A percentile compares a stretch with the other conserved stretches of the same genome.
Conservation (phyloP, 2,888 invertebrate species). For the Eristalis pertinax region DNA sequence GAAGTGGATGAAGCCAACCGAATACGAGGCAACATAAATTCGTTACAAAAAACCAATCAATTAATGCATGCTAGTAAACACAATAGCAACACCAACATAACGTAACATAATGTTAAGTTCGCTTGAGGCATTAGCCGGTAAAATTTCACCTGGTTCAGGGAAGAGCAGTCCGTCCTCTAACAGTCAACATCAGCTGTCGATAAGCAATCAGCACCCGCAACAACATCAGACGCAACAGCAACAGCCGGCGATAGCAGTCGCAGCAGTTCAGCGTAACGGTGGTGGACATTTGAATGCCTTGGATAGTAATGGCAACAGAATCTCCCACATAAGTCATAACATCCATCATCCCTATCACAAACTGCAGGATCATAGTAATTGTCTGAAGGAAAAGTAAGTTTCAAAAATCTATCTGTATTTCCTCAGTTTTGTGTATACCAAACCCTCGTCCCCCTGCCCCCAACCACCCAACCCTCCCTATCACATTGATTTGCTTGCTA, state of each 20-base stretch:
- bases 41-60: constrained; percentile 26
- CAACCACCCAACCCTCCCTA: too few species aligned
- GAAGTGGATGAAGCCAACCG: constrained; percentile 45
- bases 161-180: constrained; percentile 77
- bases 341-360: constrained; percentile 78
- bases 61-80: constrained; percentile 66
- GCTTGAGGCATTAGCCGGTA: constrained; percentile 93
- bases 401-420: background rate
- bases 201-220: constrained; percentile 71
- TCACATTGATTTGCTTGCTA: constrained; percentile 32
- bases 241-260: constrained; percentile 76
- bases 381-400: constrained; percentile 81
- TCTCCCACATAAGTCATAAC: constrained; percentile 77
- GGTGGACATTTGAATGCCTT: constrained; percentile 72
- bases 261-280: constrained; percentile 75
- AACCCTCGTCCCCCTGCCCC: too few species aligned
- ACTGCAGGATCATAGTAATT: constrained; percentile 78
- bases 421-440: background rate
- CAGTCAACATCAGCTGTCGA: constrained; percentile 70
- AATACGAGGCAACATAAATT: constrained; percentile 1
- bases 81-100: constrained; percentile 62
- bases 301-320: constrained; percentile 77
- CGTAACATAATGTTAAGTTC: constrained; percentile 89
- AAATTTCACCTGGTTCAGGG: constrained; percentile 91
- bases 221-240: constrained; percentile 70